Conservation (phyloP, 2,888 invertebrate species). For the Idaea straminata region DNA sequence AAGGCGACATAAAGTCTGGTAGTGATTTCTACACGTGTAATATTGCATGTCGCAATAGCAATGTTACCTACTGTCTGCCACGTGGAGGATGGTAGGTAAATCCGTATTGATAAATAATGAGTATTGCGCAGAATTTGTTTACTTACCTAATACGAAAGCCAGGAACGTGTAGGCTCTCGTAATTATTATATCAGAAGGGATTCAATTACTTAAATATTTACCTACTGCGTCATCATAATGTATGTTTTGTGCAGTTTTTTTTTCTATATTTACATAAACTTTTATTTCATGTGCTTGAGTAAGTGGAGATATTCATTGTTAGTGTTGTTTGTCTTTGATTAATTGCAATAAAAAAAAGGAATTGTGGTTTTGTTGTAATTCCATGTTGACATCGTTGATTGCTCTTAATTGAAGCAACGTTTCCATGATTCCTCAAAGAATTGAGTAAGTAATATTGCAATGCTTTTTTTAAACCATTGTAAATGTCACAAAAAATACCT, state of each 20-base stretch:
- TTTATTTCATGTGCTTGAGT: too few species aligned
- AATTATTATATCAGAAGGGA: background rate
- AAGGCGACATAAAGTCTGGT: conserved; percentile 40
- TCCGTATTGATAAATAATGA: conserved; percentile 25
- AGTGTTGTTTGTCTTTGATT: background rate
- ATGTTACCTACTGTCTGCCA: conserved; percentile 26
- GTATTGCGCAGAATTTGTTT: conserved; percentile 33
- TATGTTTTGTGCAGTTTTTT: background rate
- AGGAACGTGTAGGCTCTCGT: background rate
- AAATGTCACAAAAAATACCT: background rate
- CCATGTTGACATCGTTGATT: background rate
- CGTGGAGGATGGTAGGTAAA: conserved; percentile 32
- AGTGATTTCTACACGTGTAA: conserved; percentile 30
- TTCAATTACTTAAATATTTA: background rate
- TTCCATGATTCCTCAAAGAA: background rate
- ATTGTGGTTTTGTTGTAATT: too few species aligned
- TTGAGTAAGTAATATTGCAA: background rate
- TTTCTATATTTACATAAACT: background rate
- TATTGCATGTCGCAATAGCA: conserved; percentile 23
- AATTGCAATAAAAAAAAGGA: too few species aligned
- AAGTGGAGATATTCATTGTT: too few species aligned
- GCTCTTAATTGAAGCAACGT: background rate
- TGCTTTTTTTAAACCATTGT: background rate
- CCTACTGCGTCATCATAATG: background rate
- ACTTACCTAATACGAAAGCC: background rate